Base-by-base conservation (phyloP, 2,888 invertebrate genomes). In the Lasioglossum figueresi region DNA sequence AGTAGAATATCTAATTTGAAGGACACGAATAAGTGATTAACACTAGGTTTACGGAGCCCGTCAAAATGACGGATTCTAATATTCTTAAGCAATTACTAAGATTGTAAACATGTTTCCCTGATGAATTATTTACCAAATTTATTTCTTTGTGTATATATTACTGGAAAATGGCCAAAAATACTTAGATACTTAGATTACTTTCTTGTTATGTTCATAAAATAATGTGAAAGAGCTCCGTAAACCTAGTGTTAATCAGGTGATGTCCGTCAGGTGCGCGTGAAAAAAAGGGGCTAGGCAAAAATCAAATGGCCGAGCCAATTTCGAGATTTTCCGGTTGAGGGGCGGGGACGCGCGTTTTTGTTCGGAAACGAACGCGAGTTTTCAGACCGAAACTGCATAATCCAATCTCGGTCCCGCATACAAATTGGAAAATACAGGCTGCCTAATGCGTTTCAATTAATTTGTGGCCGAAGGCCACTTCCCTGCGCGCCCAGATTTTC, bases 391-490 rank as follows among this genome's bases (percentile, higher is more conserved):
- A 83, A 71, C 72, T 23, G 76, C 23, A 72, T 83, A 83, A 83
- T 79, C 83, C 76, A 79, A 79, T 83, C 34, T 27, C 76, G 56
- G 5, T 48, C 45, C 68, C 72, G 48, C 68, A 52, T 63, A 72
- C 71, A 80, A 71, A 72, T 73, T 72, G 76, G 63, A 76, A 79
- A 71, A 72, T 72, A 70, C 76, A 79, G 43, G 34, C 23, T 37
- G 70, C 66, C 37, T 63, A 76, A 79, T 76, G 71, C 63, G 63
- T 80, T 79, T 72, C 79, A 75, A 83, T 83, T 79, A 76, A 79
- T 80, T 80, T 48, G 79, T 40, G 72, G 34, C 63, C 59, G n/a
- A 16, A 43, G 52, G 34, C 23, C 45, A 27, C 23, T 70, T 70
- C n/a, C 40, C 31, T 12, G 63, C 31, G 23, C 43, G 56, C 43